Evolutionary conservation across 2,113 vertebrate genomes (phyloP).

Genomic region (Stigmatopora nigra): DNA sequence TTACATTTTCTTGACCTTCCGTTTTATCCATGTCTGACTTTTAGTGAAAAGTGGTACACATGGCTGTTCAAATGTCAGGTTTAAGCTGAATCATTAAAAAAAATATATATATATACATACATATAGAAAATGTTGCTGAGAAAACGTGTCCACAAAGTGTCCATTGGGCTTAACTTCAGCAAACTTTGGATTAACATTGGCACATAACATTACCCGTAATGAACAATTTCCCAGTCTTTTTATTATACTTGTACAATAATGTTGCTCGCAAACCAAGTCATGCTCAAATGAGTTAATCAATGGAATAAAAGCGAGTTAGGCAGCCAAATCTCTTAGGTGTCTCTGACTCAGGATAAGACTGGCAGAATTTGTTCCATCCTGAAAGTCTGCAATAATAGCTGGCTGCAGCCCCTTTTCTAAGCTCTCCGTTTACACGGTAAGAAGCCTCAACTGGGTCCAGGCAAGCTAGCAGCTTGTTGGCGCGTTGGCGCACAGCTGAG

Average conservation of each 20-base stretch:
- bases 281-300: neutral
- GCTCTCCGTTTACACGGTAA: conserved; percentile 31
- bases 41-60: no score
- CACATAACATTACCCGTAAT: neutral
- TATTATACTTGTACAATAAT: neutral
- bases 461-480: conserved; percentile 62
- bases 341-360: conserved; percentile 19
- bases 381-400: conserved; percentile 26
- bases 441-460: conserved; percentile 44
- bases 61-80: no score
- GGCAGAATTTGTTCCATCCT: conserved; percentile 37
- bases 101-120: no score
- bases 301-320: neutral
- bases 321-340: conserved; percentile 21
- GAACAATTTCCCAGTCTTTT: neutral
- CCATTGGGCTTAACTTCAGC: neutral
- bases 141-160: neutral
- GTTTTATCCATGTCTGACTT: neutral
- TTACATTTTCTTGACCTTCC: neutral
- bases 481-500: conserved; percentile 61
- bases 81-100: no score
- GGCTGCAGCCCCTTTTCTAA: conserved; percentile 30
- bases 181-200: neutral
- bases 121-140: no score
- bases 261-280: neutral